Evolutionary conservation across 2,888 invertebrate species (phyloP).

Genomic region (Microctonus aethiopoides): DNA sequence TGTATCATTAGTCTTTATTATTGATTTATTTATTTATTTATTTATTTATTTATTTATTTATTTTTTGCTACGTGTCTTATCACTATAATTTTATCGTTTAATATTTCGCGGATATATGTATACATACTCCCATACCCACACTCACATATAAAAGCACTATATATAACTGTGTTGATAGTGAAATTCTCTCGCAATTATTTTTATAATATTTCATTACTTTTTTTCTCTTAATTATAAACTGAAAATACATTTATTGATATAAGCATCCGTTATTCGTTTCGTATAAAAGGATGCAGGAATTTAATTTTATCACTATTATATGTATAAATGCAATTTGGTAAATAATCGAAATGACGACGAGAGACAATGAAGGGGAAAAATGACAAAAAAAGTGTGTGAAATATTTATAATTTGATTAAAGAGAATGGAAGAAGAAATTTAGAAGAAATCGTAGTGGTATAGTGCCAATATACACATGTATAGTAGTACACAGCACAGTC

Average conservation of each 20-base stretch:
- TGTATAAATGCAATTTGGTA: not conserved
- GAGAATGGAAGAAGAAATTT: not conserved
- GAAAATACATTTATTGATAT: not conserved
- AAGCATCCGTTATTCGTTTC: not conserved
- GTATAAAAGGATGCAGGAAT: not conserved
- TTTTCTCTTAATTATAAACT: not conserved
- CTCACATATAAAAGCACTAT: too few relatives aligned
- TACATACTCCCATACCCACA: too few relatives aligned
- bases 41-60: too few relatives aligned
- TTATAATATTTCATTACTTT: too few relatives aligned
- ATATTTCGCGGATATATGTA: too few relatives aligned
- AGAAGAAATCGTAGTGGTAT: not conserved
- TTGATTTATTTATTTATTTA: not conserved
- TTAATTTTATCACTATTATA: slow-evolving; percentile 18
- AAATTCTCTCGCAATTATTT: too few relatives aligned
- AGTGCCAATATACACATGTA: not conserved
- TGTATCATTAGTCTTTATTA: not conserved
- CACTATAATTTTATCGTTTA: slow-evolving; percentile 45
- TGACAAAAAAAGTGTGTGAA: not conserved
- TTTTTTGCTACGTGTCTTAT: slow-evolving; percentile 43
- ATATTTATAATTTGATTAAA: not conserved
- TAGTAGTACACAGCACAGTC: not conserved
- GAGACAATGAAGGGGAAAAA: slow-evolving; percentile 17
- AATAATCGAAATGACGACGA: slow-evolving; percentile 33
- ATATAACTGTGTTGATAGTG: slow-evolving; percentile 11